Percentiles rank a stretch among this genome's conserved stretches.
Conservation (phyloP, 2,888 invertebrate genomes). For the Chymomyza procnemis region DNA sequence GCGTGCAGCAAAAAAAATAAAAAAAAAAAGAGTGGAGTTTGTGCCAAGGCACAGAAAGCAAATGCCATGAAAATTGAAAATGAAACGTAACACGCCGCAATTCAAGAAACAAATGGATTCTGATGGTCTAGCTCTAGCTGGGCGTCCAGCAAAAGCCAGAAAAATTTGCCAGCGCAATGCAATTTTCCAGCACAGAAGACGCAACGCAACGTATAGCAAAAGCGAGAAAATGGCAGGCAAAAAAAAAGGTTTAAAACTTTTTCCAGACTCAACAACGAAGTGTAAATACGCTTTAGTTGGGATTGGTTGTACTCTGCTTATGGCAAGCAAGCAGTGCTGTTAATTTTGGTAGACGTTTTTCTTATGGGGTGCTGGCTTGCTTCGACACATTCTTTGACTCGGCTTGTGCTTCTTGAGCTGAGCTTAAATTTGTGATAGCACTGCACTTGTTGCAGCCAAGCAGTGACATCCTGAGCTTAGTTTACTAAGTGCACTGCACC, state of each 20-base stretch:
- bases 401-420: too few species aligned
- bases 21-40: neutral
- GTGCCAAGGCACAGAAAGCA: conserved; percentile 28
- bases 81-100: conserved; percentile 61
- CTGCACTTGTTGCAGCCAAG: too few species aligned
- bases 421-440: too few species aligned
- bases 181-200: conserved; percentile 33
- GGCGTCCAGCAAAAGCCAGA: conserved; percentile 7
- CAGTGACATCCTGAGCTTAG: too few species aligned
- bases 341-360: too few species aligned
- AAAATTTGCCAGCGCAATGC: conserved; percentile 34
- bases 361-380: too few species aligned
- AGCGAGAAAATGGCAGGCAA: neutral
- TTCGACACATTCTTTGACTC: too few species aligned
- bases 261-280: neutral
- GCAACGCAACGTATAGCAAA: neutral
- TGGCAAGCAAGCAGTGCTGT: too few species aligned
- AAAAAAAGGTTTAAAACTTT: neutral
- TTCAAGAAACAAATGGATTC: conserved; percentile 60
- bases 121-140: conserved; percentile 1
- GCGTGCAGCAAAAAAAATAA: too few species aligned
- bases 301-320: too few species aligned
- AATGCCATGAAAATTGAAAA: conserved; percentile 65
- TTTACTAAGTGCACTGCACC: too few species aligned
- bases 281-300: neutral